Evolutionary conservation across 2,888 invertebrate genomes (phyloP), one percentile per base, ranked within the genome.

Genomic region (Hofmannophila pseudospretella): DNA sequence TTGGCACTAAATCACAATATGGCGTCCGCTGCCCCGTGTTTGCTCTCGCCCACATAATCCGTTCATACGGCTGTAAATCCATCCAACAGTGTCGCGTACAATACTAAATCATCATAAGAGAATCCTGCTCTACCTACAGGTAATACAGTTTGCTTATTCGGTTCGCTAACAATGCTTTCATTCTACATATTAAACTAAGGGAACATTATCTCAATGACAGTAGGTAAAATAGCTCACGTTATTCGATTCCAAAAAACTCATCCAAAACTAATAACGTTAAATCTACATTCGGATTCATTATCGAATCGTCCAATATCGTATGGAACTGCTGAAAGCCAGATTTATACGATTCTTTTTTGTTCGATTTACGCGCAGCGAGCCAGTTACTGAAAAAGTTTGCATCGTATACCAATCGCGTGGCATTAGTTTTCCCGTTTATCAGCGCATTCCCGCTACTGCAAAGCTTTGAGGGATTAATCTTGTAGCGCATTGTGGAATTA

Each of bases 41-140:
- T 86, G 84, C 85, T 71, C 75, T 84, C 84, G 84, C 85, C 85
- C 85, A 86, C 85, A 81, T 86, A 86, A 86, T 85, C 85, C 85
- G 78, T 81, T 85, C 78, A 76, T 82, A 73, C 74, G 78, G 67
- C 84, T 68, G 82, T 86, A 86, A 86, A 86, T 86, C 84, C 85
- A 82, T 86, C 85, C 75, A 67, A 53, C 70, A 67, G 66, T 79
- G 84, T 81, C 79, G 79, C 75, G 74, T 57, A 64, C 75, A 59
- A 54, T 61, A 74, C 76, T 86, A 86, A 85, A 86, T 86, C 85
- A 85, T 84, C 84, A 85, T 86, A 84, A 85, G 84, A 80, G 85
- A 84, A 85, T 80, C 82, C 77, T 75, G 66, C 59, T 63, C 62
- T 63, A 51, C 55, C 54, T 64, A 62, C 53, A 35, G 20, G 29